These are phyloP conservation scores for Sciaenops ocellatus DNA, from an alignment of 2,797 vertebrate species.

Conservation along the genomic window DNA sequence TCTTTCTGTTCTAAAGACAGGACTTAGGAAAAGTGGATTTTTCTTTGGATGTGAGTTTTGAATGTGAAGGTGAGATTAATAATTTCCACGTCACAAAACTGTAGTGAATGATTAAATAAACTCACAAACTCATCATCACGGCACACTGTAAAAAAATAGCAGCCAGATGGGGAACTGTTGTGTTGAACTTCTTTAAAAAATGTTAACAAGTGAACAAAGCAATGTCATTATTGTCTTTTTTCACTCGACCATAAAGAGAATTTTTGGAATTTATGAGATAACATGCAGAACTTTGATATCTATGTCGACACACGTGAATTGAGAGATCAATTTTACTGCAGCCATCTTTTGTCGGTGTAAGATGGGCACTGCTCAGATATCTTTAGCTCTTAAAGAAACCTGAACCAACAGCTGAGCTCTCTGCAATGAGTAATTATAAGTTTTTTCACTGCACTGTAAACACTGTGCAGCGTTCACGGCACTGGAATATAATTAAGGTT, in stretches of 20 bases:
- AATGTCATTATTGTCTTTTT: neutral
- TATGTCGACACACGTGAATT: neutral
- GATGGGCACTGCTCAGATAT: neutral
- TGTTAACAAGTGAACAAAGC: neutral
- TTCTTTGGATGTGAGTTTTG: neutral
- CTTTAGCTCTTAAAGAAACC: neutral
- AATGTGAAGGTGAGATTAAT: neutral
- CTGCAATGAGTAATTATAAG: neutral
- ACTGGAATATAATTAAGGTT: conserved; percentile 21
- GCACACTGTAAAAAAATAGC: neutral
- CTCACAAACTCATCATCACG: neutral
- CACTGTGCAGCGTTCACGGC: neutral
- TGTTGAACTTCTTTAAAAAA: neutral
- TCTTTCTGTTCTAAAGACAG: neutral
- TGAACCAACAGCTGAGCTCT: neutral
- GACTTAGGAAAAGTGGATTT: neutral
- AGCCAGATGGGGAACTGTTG: conserved; percentile 7
- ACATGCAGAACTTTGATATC: neutral
- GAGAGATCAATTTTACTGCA: neutral
- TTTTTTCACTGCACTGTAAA: neutral
- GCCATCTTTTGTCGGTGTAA: neutral
- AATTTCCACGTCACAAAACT: neutral
- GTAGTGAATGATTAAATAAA: neutral
- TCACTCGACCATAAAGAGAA: neutral
- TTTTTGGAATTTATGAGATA: neutral